Evolutionary conservation across 2,113 vertebrate species (phyloP).

Genomic region (Dicaeum eximium): DNA sequence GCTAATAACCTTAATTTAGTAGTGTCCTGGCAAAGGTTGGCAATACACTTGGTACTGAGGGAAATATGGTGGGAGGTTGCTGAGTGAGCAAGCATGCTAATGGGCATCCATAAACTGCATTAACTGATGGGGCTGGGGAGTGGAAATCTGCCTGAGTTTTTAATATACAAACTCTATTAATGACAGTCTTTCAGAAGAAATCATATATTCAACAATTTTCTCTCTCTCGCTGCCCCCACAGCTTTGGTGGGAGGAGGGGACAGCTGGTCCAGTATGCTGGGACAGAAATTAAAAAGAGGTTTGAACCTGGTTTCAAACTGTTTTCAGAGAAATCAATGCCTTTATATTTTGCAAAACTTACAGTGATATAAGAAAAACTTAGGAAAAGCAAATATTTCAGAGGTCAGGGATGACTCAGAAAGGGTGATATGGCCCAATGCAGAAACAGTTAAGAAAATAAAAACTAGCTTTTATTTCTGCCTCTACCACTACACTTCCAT

Average conservation of each 20-base stretch:
- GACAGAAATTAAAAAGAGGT: neutral
- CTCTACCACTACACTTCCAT: neutral
- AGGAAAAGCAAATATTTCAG: neutral
- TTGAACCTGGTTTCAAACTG: neutral
- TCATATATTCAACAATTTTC: neutral
- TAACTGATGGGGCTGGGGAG: neutral
- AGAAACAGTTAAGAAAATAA: neutral
- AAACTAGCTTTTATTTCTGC: neutral
- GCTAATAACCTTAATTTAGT: constrained; percentile 27
- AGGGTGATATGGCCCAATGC: neutral
- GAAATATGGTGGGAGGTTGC: neutral
- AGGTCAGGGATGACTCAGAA: neutral
- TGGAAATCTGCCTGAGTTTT: neutral
- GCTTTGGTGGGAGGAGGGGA: neutral
- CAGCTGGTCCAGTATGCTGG: neutral
- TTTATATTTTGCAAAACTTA: neutral
- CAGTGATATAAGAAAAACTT: neutral
- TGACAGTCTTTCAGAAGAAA: neutral
- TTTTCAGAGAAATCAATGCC: neutral
- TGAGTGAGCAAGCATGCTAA: constrained; percentile 29
- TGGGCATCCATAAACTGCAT: constrained; percentile 2
- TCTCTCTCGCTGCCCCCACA: accelerated
- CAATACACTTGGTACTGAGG: neutral
- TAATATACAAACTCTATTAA: neutral
- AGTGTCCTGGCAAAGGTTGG: constrained; percentile 5